Base-by-base conservation (phyloP, 2,888 invertebrate species). In the Melanchra persicariae region DNA sequence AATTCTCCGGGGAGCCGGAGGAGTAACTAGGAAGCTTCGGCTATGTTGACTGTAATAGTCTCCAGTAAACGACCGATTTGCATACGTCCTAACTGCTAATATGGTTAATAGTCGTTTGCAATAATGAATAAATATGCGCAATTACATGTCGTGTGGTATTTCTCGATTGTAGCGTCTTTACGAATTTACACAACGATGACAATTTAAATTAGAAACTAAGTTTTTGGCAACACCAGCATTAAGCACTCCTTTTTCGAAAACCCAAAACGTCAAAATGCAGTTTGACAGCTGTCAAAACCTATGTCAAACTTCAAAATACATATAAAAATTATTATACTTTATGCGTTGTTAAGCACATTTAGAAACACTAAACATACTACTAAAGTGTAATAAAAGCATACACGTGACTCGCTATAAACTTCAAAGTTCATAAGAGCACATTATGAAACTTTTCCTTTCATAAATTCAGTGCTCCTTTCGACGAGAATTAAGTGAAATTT, bases 401-500 rank as follows among this genome's bases (percentile, higher is more conserved):
- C 64, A 78, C 61, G 60, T 76, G 79, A 73, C 84, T 79, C 49
- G 70, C 78, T 67, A 60, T 69, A 70, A 83, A 84, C 75, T 83
- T 82, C 52, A 61, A 68, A 85, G 73, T 81, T 84, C 75, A 74
- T 71, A 78, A 74, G 66, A 78, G 70, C 74, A 83, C 81, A 79
- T 84, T 78, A 87, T 70, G 59, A 78, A 87, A 88, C 72, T 84
- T 88, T 82, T 71, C 83, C 75, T 81, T 82, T 85, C 84, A 87
- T 87, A 86, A 86, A 87, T 87, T 87, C 79, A 77, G 76, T 79
- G 68, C 67, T 81, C 70, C 77, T 79, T n/a, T 77, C 78, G 79
- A 75, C 74, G 74, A 74, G 76, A 85, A 79, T 84, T 85, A 86
- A 88, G 88, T 88, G 84, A 88, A 89, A 88, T 88, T 88, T 86